These are phyloP conservation scores for Glaucopsyche alexis DNA, from an alignment of 2,888 invertebrate species.

Conservation along the genomic window DNA sequence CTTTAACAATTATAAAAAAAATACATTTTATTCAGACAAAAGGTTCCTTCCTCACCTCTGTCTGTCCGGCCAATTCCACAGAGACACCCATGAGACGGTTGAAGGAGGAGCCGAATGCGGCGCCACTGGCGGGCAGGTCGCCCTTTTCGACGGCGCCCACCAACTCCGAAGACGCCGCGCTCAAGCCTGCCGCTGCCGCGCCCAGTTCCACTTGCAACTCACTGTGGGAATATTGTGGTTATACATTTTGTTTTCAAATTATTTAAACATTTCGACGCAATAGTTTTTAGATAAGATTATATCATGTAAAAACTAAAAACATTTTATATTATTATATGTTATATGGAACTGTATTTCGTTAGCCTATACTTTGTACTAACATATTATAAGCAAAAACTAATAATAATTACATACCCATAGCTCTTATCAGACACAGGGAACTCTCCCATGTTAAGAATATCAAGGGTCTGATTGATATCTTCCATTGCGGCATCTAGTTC, in stretches of 20 bases:
- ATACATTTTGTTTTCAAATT: neutral
- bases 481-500: slow-evolving; percentile 95
- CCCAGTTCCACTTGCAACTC: slow-evolving; percentile 93
- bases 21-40: too few species aligned
- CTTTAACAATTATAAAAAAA: too few species aligned
- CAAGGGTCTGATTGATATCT: slow-evolving; percentile 87
- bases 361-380: too few species aligned
- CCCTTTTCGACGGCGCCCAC: slow-evolving; percentile 88
- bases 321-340: too few species aligned
- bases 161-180: slow-evolving; percentile 88
- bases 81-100: slow-evolving; percentile 87
- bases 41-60: slow-evolving; percentile 63
- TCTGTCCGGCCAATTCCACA: slow-evolving; percentile 92
- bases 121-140: slow-evolving; percentile 86
- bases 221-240: slow-evolving; percentile 50
- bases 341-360: too few species aligned
- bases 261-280: neutral
- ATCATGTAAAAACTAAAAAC: too few species aligned
- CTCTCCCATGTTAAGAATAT: slow-evolving; percentile 85
- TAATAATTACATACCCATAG: slow-evolving; percentile 77
- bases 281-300: too few species aligned
- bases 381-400: too few species aligned
- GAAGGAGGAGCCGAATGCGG: slow-evolving; percentile 88
- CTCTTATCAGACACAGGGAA: slow-evolving; percentile 87
- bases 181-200: slow-evolving; percentile 90